Percentiles rank a stretch among this genome's conserved stretches.
Evolutionary conservation across 2,113 vertebrate genomes (phyloP).

Genomic region (Aleadryas rufinucha): DNA sequence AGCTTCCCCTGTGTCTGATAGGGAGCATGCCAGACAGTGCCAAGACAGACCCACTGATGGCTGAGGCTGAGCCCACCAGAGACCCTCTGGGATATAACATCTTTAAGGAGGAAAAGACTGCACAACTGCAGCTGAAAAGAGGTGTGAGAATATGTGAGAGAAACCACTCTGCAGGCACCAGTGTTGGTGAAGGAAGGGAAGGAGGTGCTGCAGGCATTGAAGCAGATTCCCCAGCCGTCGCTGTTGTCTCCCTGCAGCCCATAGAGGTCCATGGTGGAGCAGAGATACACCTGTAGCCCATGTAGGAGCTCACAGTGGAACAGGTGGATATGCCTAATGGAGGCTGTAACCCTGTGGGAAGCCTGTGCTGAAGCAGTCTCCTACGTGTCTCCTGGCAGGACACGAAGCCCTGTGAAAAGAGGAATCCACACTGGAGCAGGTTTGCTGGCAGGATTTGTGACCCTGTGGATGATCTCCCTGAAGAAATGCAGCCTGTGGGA

Average conservation of each 20-base stretch:
- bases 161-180: neutral
- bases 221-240: neutral
- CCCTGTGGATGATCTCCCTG: rapidly evolving
- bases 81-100: neutral
- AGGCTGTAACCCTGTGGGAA: neutral
- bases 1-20: neutral
- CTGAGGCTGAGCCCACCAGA: neutral
- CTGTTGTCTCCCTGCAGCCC: neutral
- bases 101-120: neutral
- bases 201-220: neutral
- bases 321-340: neutral
- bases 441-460: neutral
- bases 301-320: neutral
- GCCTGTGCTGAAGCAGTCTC: neutral
- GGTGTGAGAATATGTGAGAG: neutral
- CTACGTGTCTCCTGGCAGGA: neutral
- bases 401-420: rapidly evolving
- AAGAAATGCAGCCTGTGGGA: neutral
- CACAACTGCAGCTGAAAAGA: neutral
- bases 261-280: neutral
- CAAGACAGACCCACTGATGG: neutral
- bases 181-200: neutral
- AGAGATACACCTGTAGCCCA: neutral
- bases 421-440: neutral
- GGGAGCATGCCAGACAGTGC: neutral